Evolutionary conservation across 2,888 invertebrate species (phyloP), one percentile per base, ranked within the genome.

Genomic region (Nemotelus nigrinus): DNA sequence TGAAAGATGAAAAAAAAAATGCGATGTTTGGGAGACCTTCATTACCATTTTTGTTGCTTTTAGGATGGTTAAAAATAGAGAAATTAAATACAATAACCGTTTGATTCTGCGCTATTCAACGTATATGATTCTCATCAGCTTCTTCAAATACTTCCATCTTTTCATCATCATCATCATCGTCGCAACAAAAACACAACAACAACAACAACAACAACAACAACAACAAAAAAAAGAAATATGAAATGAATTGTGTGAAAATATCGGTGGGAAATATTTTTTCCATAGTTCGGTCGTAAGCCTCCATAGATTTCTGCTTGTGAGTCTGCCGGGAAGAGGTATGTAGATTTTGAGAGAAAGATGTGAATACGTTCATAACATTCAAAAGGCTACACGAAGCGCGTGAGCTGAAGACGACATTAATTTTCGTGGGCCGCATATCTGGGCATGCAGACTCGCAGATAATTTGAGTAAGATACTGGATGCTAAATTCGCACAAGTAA

Each of bases 71-170:
- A 65, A 65, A 65, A 65, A 65, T 43, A 25, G 43, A 63, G 63
- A 63, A 63, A 63, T 65, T 44, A 65, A 65, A 65, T 65, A 65
- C 65, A 65, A 65, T 47, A 65, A 72, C 60, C 72, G 45, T 72
- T 58, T 70, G 47, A 53, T 50, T 43, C n/a, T 75, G 60, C 58
- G 7, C 5, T 58, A 25, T 58, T 74, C 47, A n/a, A 4, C 44
- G 44, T 39, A 44, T 8, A 58, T 39, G 25, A 72, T 58, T 72
- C 45, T n/a, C 55, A 43, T 10, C 57, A 57, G 5, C 10, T 57
- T 25, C 10, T 57, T 57, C 57, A 57, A 8, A 8, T 57, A 3
- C 25, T 57, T 25, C 25, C 25, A 25, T 25, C 25, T 25, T 25
- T 57, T 57, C 10, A 10, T 25, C 57, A 25, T 57, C 57, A 57